Percentiles rank a stretch among this genome's conserved stretches.
These are phyloP conservation scores for Hypanus sabinus DNA, from an alignment of 2,113 vertebrate genomes.

Conservation along the genomic window DNA sequence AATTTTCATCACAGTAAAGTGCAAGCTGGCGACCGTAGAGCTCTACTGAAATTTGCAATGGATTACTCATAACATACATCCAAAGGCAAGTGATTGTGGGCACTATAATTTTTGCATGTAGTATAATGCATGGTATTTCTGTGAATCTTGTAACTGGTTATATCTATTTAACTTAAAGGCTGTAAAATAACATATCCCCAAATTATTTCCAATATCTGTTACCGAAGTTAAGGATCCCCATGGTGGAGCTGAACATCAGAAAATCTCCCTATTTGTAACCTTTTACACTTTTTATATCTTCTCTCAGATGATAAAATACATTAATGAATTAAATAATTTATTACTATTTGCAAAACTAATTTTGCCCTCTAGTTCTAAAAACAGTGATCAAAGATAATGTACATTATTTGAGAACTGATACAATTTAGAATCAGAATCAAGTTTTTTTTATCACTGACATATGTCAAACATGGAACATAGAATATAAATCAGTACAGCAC, in stretches of 20 bases:
- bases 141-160: background rate
- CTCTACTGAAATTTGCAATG: no score
- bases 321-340: background rate
- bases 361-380: background rate
- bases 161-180: background rate
- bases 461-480: no score
- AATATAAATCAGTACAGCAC: no score
- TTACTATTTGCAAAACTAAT: background rate
- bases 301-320: background rate
- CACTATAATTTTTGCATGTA: no score
- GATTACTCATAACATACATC: no score
- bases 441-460: no score
- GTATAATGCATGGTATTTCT: background rate
- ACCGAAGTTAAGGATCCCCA: background rate
- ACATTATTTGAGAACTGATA: background rate
- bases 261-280: background rate
- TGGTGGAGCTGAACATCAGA: background rate
- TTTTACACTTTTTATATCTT: background rate
- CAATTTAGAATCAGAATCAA: no score
- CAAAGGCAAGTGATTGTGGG: no score
- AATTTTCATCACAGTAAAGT: no score
- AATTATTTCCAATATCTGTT: constrained; percentile 3
- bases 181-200: background rate
- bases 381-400: background rate
- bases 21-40: no score